Conservation (phyloP, 2,113 vertebrate species). For the Chionis minor region DNA sequence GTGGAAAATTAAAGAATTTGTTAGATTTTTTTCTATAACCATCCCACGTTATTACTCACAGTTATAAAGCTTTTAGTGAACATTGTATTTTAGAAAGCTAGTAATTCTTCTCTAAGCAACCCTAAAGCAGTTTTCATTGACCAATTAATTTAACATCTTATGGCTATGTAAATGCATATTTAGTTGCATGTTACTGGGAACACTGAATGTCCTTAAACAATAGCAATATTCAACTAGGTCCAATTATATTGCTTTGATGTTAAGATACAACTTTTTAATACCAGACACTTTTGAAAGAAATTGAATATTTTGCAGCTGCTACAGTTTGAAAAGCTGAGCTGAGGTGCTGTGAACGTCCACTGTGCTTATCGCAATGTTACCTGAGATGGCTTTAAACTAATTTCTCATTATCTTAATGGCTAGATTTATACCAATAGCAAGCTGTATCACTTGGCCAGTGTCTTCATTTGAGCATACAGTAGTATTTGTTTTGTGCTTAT, state of each 20-base stretch:
- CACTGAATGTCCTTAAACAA: background rate
- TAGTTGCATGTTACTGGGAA: background rate
- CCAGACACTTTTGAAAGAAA: background rate
- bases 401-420: background rate
- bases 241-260: background rate
- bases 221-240: background rate
- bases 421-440: background rate
- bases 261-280: background rate
- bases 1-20: background rate
- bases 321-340: background rate
- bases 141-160: background rate
- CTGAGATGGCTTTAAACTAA: background rate
- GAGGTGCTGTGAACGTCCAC: background rate
- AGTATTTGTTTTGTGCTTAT: background rate
- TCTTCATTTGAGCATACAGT: background rate
- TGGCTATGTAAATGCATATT: background rate
- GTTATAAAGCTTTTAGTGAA: background rate
- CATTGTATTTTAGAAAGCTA: background rate
- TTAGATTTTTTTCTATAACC: background rate
- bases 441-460: fast-evolving
- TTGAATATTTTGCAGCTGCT: background rate
- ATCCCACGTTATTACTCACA: background rate
- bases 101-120: background rate
- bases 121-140: background rate
- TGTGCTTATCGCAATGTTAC: background rate